These are phyloP conservation scores for Antennarius maculatus DNA, from an alignment of 2,797 vertebrate species.

Conservation along the genomic window DNA sequence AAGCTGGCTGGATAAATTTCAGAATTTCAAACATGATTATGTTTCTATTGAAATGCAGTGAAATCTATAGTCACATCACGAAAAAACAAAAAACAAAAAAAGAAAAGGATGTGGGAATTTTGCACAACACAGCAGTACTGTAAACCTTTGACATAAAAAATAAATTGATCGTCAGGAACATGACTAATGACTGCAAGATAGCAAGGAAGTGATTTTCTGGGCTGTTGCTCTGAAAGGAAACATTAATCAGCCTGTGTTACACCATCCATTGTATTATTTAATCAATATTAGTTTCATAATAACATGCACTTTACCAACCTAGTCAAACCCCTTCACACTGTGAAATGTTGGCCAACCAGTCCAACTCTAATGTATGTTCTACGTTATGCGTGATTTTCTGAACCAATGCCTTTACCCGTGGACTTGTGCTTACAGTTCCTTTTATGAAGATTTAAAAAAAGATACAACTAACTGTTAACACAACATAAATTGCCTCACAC, in stretches of 20 bases:
- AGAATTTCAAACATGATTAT: too few species aligned
- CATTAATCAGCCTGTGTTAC: too few species aligned
- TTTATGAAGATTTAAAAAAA: neutral
- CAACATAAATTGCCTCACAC: neutral
- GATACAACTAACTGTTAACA: neutral
- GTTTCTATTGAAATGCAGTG: neutral
- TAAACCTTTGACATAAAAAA: too few species aligned
- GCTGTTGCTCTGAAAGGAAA: neutral
- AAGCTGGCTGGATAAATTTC: too few species aligned
- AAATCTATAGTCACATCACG: neutral
- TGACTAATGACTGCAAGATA: neutral
- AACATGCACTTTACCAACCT: neutral
- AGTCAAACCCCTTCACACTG: neutral
- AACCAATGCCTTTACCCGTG: neutral
- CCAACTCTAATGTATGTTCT: neutral
- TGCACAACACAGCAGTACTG: too few species aligned
- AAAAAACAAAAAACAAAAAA: neutral
- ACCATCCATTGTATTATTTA: neutral
- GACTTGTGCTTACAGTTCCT: neutral
- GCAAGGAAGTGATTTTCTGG: conserved; percentile 18
- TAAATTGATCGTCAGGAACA: neutral
- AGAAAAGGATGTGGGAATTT: too few species aligned
- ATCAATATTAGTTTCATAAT: neutral
- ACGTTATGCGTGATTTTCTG: neutral
- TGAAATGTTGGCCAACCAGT: too few species aligned